Evolutionary conservation across 2,113 vertebrate genomes (phyloP), one percentile per base, ranked within the genome.

Genomic region (Chaetodon auriga): DNA sequence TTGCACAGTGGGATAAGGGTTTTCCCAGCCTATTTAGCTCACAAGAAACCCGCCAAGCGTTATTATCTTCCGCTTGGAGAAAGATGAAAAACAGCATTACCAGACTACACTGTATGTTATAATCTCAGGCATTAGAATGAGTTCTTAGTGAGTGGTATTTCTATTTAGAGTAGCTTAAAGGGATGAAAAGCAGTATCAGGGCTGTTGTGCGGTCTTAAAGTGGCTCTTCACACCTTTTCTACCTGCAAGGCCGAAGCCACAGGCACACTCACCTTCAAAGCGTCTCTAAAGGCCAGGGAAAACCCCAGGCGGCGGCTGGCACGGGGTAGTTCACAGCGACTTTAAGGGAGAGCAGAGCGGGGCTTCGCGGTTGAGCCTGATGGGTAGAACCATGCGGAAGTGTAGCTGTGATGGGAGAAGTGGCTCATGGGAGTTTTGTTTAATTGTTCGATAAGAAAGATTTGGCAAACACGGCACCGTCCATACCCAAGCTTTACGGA

Each of bases 221-320:
- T 61, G 45, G 8, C 63, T 75, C 69, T 65, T 72, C 30, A 36
- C 61, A 49, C 72, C 19, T 38, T 9, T 38, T 35, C 36, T 54
- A n/a, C 75, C n/a, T 70, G 69, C 46, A 38, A 66, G 11, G 46
- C 38, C 45, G 21, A 48, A 51, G 7, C 23, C 5, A 58, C 65
- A 25, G 53, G 60, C 68, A 38, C 43, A 8, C 36, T 58, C 60
- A 77, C 72, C 66, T 61, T 68, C 66, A 72, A 36, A 57, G 76
- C 23, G 5, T 63, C 30, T 35, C 4, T 64, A 51, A 81, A 86
- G 68, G 51, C 63, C 57, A 63, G 23, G 41, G 38, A 38, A 68
- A 74, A 63, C 78, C 53, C 25, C n/a, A 21, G 6, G 75, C 19
- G 2, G 43, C 46, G 53, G 21, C 8, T 12, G 4, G 68, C 38